These are phyloP conservation scores for Opisthocomus hoazin DNA, from an alignment of 2,113 vertebrate genomes.

Conservation along the genomic window DNA sequence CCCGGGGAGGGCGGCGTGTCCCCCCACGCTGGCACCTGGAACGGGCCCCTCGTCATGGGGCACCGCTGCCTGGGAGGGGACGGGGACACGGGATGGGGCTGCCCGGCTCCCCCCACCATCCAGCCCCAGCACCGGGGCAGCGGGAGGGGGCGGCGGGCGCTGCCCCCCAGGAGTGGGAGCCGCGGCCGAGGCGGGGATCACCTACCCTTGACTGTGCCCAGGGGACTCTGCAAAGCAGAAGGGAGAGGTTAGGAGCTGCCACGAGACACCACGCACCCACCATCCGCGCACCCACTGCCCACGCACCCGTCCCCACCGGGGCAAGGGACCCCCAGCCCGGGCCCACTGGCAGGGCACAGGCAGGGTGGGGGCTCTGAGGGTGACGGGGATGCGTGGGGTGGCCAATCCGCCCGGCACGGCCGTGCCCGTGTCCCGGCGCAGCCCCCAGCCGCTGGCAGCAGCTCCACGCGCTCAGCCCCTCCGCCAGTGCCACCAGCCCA, in stretches of 20 bases:
- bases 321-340: accelerated
- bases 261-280: accelerated
- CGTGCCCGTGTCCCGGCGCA: accelerated
- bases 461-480: accelerated
- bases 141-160: neutral
- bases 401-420: neutral
- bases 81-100: neutral
- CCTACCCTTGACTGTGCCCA: slow-evolving; percentile 75
- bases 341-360: neutral
- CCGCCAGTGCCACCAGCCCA: accelerated
- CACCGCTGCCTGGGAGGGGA: accelerated
- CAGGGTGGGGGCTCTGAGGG: neutral
- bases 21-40: neutral
- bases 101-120: neutral
- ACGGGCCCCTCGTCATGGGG: neutral
- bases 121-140: neutral
- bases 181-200: neutral
- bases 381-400: neutral
- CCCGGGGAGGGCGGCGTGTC: neutral
- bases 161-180: neutral
- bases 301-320: neutral
- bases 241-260: neutral
- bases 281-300: neutral
- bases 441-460: neutral
- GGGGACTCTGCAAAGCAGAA: slow-evolving; percentile 71